A percentile compares a stretch with the other conserved stretches of the same genome.
Evolutionary conservation across 2,113 vertebrate species (phyloP).

Genomic region (Nycticorax nycticorax): DNA sequence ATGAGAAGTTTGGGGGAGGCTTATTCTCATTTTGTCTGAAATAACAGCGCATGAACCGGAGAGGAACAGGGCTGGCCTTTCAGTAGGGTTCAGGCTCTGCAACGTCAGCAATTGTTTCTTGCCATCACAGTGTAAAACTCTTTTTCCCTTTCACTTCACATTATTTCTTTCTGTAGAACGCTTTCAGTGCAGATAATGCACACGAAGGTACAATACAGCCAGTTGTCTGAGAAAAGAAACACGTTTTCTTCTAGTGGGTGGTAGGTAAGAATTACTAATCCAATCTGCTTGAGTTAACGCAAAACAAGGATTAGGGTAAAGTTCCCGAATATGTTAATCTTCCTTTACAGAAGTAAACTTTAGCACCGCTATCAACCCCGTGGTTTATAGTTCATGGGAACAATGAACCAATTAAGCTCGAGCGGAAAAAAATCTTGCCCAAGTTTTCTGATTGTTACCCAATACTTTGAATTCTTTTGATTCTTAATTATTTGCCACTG

Average conservation of each 20-base stretch:
- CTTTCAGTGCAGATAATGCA: constrained; percentile 71
- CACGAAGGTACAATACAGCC: constrained; percentile 73
- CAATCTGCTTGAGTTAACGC: constrained; percentile 88
- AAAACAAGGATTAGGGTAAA: constrained; percentile 91
- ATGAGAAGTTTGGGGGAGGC: background rate
- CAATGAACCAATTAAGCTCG: constrained; percentile 83
- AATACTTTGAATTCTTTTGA: constrained; percentile 78
- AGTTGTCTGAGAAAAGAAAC: constrained; percentile 77
- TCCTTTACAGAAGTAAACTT: constrained; percentile 82
- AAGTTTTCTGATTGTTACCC: constrained; percentile 78
- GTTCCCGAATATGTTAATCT: constrained; percentile 88
- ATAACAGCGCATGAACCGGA: constrained; percentile 19
- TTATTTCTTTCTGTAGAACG: constrained; percentile 58
- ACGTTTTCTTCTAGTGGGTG: constrained; percentile 81
- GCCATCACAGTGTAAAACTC: constrained; percentile 41
- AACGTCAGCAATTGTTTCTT: constrained; percentile 46
- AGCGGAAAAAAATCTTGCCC: constrained; percentile 68
- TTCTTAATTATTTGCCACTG: constrained; percentile 76
- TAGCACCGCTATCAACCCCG: constrained; percentile 70
- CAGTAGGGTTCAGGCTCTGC: constrained; percentile 13
- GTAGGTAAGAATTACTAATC: constrained; percentile 90
- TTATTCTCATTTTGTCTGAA: constrained; percentile 27
- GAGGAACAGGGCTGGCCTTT: constrained; percentile 52
- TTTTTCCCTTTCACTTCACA: constrained; percentile 66
- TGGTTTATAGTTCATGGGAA: constrained; percentile 79